A percentile compares a stretch with the other conserved stretches of the same genome.
phyloP scores from a whole-genome alignment of 2,113 vertebrate genomes.

The chimpanzee (Pan troglodytes) region NHGRI_mPanTro3-v2.1_pri NC_086015.1:8602001-8602500 shows the following conservation, averaged over 20 bases:
- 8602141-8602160: background rate
- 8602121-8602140: background rate
- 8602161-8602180: background rate
- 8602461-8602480: background rate
- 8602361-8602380: no score
- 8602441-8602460: background rate
- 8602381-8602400: background rate
- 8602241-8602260: background rate
- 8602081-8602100: background rate
- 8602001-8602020: background rate
- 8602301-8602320: background rate
- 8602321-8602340: background rate
- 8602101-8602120: background rate
- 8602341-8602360: background rate
- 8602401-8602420: background rate
- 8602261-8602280: background rate
- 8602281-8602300: background rate
- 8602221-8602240: background rate
- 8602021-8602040: background rate
- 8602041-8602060: background rate
- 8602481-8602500: background rate
- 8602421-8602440: background rate
- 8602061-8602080: background rate
- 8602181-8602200: background rate
- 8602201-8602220: background rate